Evolutionary conservation across 2,888 invertebrate species (phyloP), one percentile per base, ranked within the genome.

Genomic region (Tiphia femorata): DNA sequence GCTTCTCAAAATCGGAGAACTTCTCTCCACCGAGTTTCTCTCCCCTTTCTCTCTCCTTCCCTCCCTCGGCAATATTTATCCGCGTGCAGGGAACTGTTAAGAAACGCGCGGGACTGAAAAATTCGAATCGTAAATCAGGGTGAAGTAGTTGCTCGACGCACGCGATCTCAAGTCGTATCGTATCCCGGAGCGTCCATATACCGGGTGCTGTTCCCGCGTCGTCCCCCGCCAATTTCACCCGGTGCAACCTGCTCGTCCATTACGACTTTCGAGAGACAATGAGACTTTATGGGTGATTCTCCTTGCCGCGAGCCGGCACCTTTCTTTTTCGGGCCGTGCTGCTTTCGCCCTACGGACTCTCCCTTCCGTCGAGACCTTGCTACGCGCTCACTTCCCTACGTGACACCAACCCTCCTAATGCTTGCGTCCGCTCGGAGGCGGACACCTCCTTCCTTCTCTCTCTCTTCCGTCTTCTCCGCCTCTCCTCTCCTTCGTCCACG

Each of bases 401-500:
- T 70, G 68, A 73, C 67, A 54, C 42, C 64, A 46, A 61, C 63
- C 62, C n/a, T n/a, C 37, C 64, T 64, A 73, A 73, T 70, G 62
- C 37, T n/a, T 17, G 19, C 19, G 67, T 58, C 46, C 55, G 66
- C 64, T 62, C 43, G 40, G 54, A 54, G 62, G 59, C 57, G 49
- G 65, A 59, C 62, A 58, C 60, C 41, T 51, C 55, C 65, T 49
- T 40, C 14, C 42, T n/a, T n/a, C n/a, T n/a, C n/a, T n/a, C n/a
- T n/a, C n/a, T n/a, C n/a, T n/a, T n/a, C n/a, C n/a, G n/a, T n/a
- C n/a, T n/a, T n/a, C n/a, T n/a, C n/a, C n/a, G n/a, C n/a, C n/a
- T n/a, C n/a, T n/a, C n/a, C n/a, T n/a, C n/a, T n/a, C 16, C 23
- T 21, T 23, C 25, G 41, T 20, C 14, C 16, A 33, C n/a, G 21